phyloP scores from a whole-genome alignment of 1,140 invertebrate species.

The Zaprionus africanus region DNA sequence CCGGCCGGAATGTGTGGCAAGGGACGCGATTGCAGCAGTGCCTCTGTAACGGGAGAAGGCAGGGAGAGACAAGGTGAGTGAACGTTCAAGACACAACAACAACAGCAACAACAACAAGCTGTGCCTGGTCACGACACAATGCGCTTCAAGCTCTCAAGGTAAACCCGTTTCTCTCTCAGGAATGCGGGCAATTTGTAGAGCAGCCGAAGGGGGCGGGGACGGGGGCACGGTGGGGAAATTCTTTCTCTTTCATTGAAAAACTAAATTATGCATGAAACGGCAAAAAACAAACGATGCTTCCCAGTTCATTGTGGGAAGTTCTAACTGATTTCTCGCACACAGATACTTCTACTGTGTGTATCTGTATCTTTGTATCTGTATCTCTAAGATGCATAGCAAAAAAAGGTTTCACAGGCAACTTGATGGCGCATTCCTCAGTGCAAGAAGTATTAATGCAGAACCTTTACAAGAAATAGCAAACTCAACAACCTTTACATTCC shows the following conservation, averaged over 20 bases:
- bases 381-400: constrained; percentile 46
- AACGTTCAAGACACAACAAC: constrained; percentile 15
- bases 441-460: not conserved
- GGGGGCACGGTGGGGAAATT: constrained; percentile 4
- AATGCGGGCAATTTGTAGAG: constrained; percentile 73
- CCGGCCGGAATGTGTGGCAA: constrained; percentile 93
- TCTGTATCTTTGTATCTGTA: not conserved
- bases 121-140: constrained; percentile 38
- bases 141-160: constrained; percentile 40
- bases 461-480: not conserved
- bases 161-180: constrained; percentile 72
- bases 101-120: not conserved
- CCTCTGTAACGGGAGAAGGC: constrained; percentile 89
- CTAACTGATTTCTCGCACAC: constrained; percentile 47
- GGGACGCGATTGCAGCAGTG: constrained; percentile 94
- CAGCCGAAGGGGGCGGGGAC: not conserved
- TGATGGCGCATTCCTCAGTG: not conserved
- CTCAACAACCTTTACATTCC: not conserved
- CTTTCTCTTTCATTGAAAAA: constrained; percentile 63
- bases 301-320: constrained; percentile 72
- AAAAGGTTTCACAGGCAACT: not conserved
- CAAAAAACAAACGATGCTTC: constrained; percentile 40
- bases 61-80: constrained; percentile 25
- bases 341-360: constrained; percentile 5
- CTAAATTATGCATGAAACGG: constrained; percentile 79